Conservation (phyloP, 2,797 vertebrate species). For the Megaceryle alcyon region DNA sequence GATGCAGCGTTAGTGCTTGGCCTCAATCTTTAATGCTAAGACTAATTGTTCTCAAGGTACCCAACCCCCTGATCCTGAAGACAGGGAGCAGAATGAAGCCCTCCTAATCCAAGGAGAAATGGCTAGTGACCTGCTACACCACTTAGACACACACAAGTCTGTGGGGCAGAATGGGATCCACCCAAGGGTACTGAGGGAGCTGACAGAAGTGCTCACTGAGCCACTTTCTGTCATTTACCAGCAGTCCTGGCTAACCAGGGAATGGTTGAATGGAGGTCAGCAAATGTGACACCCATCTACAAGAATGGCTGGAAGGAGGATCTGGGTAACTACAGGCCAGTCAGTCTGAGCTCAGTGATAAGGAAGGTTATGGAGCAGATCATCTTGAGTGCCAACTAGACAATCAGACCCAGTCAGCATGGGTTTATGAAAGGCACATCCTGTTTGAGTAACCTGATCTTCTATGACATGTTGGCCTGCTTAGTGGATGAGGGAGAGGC, state of each 20-base stretch:
- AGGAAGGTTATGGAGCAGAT: neutral
- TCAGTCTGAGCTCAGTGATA: accelerated
- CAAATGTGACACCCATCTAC: too few relatives aligned
- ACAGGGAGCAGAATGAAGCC: neutral
- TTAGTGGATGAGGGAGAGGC: neutral
- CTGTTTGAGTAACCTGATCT: neutral
- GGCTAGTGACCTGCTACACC: neutral
- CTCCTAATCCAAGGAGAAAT: neutral
- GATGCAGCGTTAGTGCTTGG: neutral
- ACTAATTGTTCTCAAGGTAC: neutral
- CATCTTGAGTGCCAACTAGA: neutral
- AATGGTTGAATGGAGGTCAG: neutral
- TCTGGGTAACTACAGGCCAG: neutral
- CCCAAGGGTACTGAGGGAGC: neutral
- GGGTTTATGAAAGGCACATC: neutral
- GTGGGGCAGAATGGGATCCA: neutral
- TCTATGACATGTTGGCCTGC: neutral
- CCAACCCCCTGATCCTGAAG: neutral
- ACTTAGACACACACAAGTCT: neutral
- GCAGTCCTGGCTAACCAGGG: neutral
- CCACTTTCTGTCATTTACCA: neutral
- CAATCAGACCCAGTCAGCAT: neutral
- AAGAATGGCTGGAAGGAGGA: neutral
- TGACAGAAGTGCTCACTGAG: neutral
- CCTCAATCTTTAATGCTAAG: neutral